These are phyloP conservation scores for Euglossa dilemma DNA, from an alignment of 1,140 invertebrate genomes.

Conservation along the genomic window DNA sequence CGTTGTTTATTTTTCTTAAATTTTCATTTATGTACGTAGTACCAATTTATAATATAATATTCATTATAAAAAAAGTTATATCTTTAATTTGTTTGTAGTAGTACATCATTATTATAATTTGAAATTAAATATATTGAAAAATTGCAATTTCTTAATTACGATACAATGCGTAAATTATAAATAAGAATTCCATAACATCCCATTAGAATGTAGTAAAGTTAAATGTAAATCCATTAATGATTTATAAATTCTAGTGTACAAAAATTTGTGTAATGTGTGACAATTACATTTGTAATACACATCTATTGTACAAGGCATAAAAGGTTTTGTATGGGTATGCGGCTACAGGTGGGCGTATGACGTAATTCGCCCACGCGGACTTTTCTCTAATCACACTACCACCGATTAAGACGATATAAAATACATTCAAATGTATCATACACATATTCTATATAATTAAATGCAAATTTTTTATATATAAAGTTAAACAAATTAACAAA, in stretches of 20 bases:
- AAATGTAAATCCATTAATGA: neutral
- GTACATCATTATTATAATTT: neutral
- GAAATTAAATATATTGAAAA: neutral
- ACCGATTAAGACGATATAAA: constrained; percentile 13
- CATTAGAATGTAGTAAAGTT: neutral
- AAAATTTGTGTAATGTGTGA: neutral
- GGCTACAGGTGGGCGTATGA: constrained; percentile 78
- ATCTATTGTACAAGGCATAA: constrained; percentile 44
- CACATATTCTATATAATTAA: neutral
- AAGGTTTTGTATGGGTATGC: constrained; percentile 51
- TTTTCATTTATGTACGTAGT: neutral
- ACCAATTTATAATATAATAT: neutral
- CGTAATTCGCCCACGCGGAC: constrained; percentile 77
- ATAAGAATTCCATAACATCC: neutral
- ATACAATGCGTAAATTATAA: neutral
- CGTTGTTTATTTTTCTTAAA: neutral
- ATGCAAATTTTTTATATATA: neutral
- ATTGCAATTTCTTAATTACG: neutral
- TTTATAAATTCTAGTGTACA: neutral
- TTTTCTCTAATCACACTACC: constrained; percentile 69
- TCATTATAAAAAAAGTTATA: neutral
- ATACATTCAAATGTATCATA: neutral
- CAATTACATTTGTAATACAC: constrained; percentile 9
- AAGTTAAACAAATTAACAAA: neutral
- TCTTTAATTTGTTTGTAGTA: neutral